phyloP scores from a whole-genome alignment of 2,113 vertebrate genomes.

The Mungos mungo region DNA sequence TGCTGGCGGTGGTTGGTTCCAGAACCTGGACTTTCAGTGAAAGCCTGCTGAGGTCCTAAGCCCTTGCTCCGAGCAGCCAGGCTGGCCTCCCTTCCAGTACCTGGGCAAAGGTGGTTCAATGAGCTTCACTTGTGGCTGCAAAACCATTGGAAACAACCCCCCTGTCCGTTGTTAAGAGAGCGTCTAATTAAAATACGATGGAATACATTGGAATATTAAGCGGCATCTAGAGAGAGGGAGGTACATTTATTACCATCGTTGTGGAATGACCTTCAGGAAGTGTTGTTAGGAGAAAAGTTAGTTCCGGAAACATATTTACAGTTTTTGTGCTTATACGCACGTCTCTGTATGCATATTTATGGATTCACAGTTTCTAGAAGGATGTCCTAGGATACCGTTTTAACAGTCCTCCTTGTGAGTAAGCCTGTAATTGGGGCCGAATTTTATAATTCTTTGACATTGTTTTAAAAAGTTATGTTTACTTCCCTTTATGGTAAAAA shows the following conservation, averaged over 20 bases:
- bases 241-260: not conserved
- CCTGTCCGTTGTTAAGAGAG: not conserved
- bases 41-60: not conserved
- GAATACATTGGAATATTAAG: not conserved
- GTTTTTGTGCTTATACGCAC: not conserved
- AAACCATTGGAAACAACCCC: not conserved
- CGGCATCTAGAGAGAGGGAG: not conserved
- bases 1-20: not conserved
- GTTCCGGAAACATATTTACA: not conserved
- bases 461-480: not conserved
- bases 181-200: not conserved
- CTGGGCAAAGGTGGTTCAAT: not conserved
- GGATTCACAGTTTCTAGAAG: not conserved
- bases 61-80: not conserved
- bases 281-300: not conserved
- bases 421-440: not conserved
- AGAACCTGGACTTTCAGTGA: not conserved
- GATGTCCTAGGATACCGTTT: not conserved
- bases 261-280: not conserved
- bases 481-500: not conserved
- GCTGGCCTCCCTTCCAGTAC: not conserved
- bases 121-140: not conserved
- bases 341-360: not conserved
- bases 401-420: not conserved
- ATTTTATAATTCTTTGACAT: not conserved